Base-by-base conservation (phyloP, 53 echinoderm and acorn worm species). In the Luidia sarsii region DNA sequence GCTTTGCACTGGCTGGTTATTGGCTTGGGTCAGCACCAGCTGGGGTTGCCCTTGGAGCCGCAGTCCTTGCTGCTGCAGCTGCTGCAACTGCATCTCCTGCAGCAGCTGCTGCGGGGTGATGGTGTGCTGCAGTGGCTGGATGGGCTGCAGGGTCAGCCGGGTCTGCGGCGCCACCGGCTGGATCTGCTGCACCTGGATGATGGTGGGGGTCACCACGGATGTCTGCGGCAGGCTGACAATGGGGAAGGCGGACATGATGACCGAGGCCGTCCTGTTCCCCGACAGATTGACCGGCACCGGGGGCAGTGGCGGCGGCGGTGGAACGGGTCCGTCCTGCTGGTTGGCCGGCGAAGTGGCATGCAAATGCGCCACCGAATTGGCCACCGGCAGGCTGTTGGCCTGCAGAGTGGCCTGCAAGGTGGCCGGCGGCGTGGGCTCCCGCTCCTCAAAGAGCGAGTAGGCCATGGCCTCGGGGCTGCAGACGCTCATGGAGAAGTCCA, bases 381-480 rank as follows among this genome's bases (percentile, higher is more conserved):
- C n/a, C n/a, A n/a, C n/a, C n/a, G n/a, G n/a, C n/a, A n/a, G n/a
- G n/a, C n/a, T n/a, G n/a, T n/a, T n/a, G n/a, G n/a, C n/a, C n/a
- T n/a, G n/a, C n/a, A n/a, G n/a, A n/a, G n/a, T n/a, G n/a, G n/a
- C n/a, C n/a, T n/a, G n/a, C n/a, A n/a, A 38, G 7, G 77, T 20
- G 29, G 77, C 60, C 1, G 77, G 61, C 1, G 77, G 61, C 30
- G 77, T 35, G 29, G 77, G 35, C 30, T 77, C 77, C 30, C 77
- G 59, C 29, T 83, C 83, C 32, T 57, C 62, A 70, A 71, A 70
- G 46, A 70, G 46, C 3, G 71, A 70, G 48, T 70, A 59, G 1
- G 70, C 83, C 83, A 83, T 83, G 23, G 71, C 71, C 71, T 83
- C 70, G 31, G 83, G 83, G 48, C 83, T 83, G 34, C 71, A 71